These are phyloP conservation scores for Drosophila fungiperda DNA, from an alignment of 2,888 invertebrate genomes.

Conservation along the genomic window DNA sequence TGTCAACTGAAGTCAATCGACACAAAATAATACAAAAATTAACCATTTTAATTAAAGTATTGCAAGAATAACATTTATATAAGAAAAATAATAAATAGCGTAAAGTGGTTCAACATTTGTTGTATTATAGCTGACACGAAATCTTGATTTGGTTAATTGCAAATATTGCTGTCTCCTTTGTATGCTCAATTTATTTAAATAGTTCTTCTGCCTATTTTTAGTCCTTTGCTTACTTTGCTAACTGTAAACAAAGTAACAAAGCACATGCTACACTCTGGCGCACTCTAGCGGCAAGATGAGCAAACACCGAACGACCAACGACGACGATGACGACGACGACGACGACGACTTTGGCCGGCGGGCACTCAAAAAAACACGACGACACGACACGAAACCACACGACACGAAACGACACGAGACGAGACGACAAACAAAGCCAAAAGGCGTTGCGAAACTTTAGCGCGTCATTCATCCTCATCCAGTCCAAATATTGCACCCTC, in stretches of 20 bases:
- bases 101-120: background rate
- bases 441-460: slow-evolving; percentile 79
- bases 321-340: background rate
- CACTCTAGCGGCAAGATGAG: slow-evolving; percentile 57
- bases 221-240: slow-evolving; percentile 14
- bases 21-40: background rate
- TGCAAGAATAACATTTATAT: background rate
- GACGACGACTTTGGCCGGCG: slow-evolving; percentile 39
- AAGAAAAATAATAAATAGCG: background rate
- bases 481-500: slow-evolving; percentile 79
- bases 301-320: slow-evolving; percentile 33
- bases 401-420: slow-evolving; percentile 6
- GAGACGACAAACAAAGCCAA: slow-evolving; percentile 73
- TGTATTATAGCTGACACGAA: background rate
- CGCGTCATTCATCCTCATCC: slow-evolving; percentile 77
- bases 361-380: slow-evolving; percentile 62
- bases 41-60: background rate
- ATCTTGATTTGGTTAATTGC: background rate
- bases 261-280: slow-evolving; percentile 34
- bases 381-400: slow-evolving; percentile 35
- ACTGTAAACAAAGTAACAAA: slow-evolving; percentile 37
- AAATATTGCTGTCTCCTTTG: background rate
- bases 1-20: background rate
- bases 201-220: slow-evolving; percentile 40
- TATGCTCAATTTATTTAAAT: background rate